Evolutionary conservation across 2,888 invertebrate species (phyloP).

Genomic region (Agapostemon virescens): DNA sequence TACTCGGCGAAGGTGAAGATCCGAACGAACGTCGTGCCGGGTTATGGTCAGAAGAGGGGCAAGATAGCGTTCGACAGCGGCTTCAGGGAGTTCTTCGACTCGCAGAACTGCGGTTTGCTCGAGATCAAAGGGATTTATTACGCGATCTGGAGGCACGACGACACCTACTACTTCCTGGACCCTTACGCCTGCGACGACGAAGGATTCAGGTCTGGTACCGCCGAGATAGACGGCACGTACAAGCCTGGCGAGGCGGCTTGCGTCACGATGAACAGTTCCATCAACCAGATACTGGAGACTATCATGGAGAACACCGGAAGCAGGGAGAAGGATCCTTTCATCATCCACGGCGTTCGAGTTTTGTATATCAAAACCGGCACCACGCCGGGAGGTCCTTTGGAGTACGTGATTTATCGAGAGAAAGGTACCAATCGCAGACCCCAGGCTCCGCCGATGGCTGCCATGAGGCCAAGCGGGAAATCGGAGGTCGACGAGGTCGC

Average conservation of each 20-base stretch:
- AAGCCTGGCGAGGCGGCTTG: constrained; percentile 66
- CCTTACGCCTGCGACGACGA: constrained; percentile 76
- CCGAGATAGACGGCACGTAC: constrained; percentile 14
- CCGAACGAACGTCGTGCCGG: constrained; percentile 72
- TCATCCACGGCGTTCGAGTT: constrained; percentile 73
- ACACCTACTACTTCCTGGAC: constrained; percentile 76
- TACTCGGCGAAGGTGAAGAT: constrained; percentile 76
- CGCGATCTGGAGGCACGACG: constrained; percentile 75
- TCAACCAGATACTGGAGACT: constrained; percentile 72
- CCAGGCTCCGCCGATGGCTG: constrained; percentile 23
- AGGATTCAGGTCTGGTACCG: constrained; percentile 63
- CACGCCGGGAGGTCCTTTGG: constrained; percentile 59
- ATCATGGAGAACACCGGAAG: constrained; percentile 73
- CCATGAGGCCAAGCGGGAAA: neutral
- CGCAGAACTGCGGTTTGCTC: constrained; percentile 67
- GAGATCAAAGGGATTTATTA: constrained; percentile 75
- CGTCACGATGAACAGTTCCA: constrained; percentile 75
- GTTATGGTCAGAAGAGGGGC: constrained; percentile 69
- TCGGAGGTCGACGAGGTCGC: constrained; percentile 26
- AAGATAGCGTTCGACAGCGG: constrained; percentile 69
- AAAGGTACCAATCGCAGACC: constrained; percentile 74
- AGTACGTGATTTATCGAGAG: constrained; percentile 74
- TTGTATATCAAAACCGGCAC: constrained; percentile 74
- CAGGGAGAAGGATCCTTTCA: constrained; percentile 74
- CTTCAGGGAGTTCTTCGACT: constrained; percentile 71